Conservation (phyloP, 1,140 invertebrate genomes). For the Drosophila gunungcola region DNA sequence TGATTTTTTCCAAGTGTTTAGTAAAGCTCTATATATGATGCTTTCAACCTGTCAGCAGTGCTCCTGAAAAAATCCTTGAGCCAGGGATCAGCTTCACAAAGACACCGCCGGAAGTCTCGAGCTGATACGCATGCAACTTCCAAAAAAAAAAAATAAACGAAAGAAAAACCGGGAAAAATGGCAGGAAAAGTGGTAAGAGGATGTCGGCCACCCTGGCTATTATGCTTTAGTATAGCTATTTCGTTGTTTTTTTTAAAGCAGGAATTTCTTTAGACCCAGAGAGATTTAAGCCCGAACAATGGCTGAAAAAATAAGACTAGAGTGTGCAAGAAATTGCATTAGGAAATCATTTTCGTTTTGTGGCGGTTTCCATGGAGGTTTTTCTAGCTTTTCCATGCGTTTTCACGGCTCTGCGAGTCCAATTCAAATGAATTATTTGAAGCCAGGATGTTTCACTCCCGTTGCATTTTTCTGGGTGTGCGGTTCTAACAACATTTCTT, state of each 20-base stretch:
- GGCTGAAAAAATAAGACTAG: slow-evolving; percentile 19
- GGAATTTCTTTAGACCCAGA: slow-evolving; percentile 38
- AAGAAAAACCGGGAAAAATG: slow-evolving; percentile 11
- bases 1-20: neutral
- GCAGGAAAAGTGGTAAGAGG: slow-evolving; percentile 7
- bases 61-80: slow-evolving; percentile 32
- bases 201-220: slow-evolving; percentile 30
- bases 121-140: slow-evolving; percentile 63
- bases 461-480: slow-evolving; percentile 22
- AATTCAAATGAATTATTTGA: slow-evolving; percentile 78
- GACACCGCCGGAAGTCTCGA: slow-evolving; percentile 68
- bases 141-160: slow-evolving; percentile 6
- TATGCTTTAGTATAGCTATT: slow-evolving; percentile 67
- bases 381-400: slow-evolving; percentile 6
- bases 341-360: slow-evolving; percentile 70
- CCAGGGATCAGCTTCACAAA: slow-evolving; percentile 57
- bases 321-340: slow-evolving; percentile 70
- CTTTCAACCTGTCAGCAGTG: slow-evolving; percentile 50
- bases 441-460: slow-evolving; percentile 55
- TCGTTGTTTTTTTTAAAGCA: slow-evolving; percentile 30
- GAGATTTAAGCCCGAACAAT: slow-evolving; percentile 58
- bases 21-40: slow-evolving; percentile 32
- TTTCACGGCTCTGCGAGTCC: slow-evolving; percentile 42
- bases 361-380: slow-evolving; percentile 4
- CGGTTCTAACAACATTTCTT: slow-evolving; percentile 34